A percentile compares a stretch with the other conserved stretches of the same genome.
These are phyloP conservation scores for Oreotrochilus melanogaster DNA, from an alignment of 2,113 vertebrate genomes.

Conservation along the genomic window DNA sequence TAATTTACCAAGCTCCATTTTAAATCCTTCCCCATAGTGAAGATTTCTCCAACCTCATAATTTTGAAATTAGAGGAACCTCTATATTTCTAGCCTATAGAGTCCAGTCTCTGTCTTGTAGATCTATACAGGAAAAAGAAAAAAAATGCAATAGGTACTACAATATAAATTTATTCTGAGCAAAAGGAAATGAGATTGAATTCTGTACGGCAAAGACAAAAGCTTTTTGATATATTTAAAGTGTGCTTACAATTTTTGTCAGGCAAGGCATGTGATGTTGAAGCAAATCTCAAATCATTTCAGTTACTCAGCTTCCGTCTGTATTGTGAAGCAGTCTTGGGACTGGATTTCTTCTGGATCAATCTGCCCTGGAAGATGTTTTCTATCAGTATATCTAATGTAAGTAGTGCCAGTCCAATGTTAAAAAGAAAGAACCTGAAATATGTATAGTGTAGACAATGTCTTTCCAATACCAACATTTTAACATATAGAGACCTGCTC, in stretches of 20 bases:
- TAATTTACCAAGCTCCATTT: neutral
- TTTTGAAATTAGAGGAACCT: neutral
- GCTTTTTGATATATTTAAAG: neutral
- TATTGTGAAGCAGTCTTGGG: neutral
- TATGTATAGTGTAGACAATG: neutral
- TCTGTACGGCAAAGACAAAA: neutral
- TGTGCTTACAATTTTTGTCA: neutral
- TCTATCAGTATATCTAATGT: neutral
- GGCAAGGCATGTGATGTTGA: neutral
- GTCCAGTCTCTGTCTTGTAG: neutral
- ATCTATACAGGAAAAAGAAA: neutral
- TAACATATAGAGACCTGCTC: neutral
- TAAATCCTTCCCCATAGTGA: neutral
- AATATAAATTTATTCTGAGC: neutral
- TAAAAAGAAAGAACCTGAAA: neutral
- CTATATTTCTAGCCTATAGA: accelerated
- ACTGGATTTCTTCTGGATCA: neutral
- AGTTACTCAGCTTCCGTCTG: neutral
- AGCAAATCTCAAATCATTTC: neutral
- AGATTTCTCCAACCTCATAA: neutral
- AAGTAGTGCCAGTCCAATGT: neutral
- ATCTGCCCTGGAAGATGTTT: neutral
- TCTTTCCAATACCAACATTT: neutral
- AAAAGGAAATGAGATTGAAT: neutral
- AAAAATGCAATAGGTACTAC: neutral